Evolutionary conservation across 1,140 invertebrate genomes (phyloP).

Genomic region (Dreissena polymorpha): DNA sequence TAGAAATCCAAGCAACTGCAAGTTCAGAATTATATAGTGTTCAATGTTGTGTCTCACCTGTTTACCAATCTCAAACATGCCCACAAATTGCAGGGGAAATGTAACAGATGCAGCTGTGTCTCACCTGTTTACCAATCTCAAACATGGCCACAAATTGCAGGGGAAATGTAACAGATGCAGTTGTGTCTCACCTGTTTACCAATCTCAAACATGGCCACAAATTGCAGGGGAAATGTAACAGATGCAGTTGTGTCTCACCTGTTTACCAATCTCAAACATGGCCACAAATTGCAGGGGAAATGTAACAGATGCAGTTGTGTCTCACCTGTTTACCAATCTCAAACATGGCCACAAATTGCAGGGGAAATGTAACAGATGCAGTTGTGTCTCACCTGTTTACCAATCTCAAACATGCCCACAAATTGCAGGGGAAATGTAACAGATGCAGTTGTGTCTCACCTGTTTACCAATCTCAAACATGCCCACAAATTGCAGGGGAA

Average conservation of each 20-base stretch:
- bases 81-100: constrained; percentile 36
- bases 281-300: constrained; percentile 39
- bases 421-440: constrained; percentile 33
- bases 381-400: constrained; percentile 27
- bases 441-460: background rate
- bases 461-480: constrained; percentile 44
- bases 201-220: constrained; percentile 43
- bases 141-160: constrained; percentile 45
- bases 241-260: constrained; percentile 3
- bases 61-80: constrained; percentile 46
- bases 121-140: constrained; percentile 33
- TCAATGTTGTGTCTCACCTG: constrained; percentile 9
- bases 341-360: constrained; percentile 44
- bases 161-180: constrained; percentile 1
- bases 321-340: constrained; percentile 37
- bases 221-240: constrained; percentile 34
- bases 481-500: constrained; percentile 36
- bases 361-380: constrained; percentile 2
- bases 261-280: constrained; percentile 43
- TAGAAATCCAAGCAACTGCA: too few species aligned
- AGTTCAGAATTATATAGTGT: too few species aligned
- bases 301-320: background rate
- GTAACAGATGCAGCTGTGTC: background rate
- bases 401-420: constrained; percentile 47
- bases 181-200: constrained; percentile 32